Evolutionary conservation across 2,888 invertebrate genomes (phyloP).

Genomic region (Imbricaverruca yamaguchii): DNA sequence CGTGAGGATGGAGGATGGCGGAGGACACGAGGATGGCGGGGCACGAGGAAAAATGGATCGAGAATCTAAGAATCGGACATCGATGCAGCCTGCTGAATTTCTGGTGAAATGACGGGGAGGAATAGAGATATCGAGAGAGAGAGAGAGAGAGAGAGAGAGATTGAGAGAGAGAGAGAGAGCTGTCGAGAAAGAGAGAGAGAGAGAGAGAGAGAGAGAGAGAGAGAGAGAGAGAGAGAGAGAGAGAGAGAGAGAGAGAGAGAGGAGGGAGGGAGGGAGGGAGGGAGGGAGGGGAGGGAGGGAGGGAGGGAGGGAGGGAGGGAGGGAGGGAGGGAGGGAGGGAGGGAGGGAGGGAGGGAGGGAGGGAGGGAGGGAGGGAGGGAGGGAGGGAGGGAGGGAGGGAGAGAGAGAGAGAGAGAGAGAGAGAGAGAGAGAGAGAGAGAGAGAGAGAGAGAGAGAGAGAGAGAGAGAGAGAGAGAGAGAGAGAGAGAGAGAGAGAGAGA

Average conservation of each 20-base stretch:
- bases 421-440: constrained; percentile 7
- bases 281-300: not conserved
- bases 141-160: not conserved
- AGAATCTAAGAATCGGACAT: no score
- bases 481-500: no score
- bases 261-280: no score
- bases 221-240: constrained; percentile 18
- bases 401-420: not conserved
- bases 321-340: not conserved
- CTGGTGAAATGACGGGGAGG: no score
- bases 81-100: no score
- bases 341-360: constrained; percentile 5
- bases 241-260: not conserved
- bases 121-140: not conserved
- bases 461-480: no score
- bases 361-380: not conserved
- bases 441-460: constrained; percentile 7
- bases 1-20: no score
- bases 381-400: not conserved
- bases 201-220: not conserved
- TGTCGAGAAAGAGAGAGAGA: not conserved
- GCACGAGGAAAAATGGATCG: no score
- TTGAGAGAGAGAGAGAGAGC: not conserved
- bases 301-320: no score
- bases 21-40: no score